These are phyloP conservation scores for Leptestheria dahalacensis DNA, from an alignment of 1,140 invertebrate species.

Conservation along the genomic window DNA sequence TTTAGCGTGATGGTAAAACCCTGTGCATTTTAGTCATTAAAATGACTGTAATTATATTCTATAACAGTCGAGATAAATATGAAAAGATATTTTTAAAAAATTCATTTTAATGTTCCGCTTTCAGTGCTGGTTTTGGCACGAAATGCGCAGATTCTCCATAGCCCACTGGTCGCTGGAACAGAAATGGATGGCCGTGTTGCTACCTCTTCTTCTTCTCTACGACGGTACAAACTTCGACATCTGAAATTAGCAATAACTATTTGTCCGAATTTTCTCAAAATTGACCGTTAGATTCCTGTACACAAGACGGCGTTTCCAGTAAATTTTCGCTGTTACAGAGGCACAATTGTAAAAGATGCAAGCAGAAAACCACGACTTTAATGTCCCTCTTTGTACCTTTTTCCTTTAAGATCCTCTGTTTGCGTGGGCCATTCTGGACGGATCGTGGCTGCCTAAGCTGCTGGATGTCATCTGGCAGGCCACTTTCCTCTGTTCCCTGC, in stretches of 20 bases:
- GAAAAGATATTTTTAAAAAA: slow-evolving; percentile 5
- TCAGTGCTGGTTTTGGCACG: slow-evolving; percentile 83
- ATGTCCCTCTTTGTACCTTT: slow-evolving; percentile 10
- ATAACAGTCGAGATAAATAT: too few relatives aligned
- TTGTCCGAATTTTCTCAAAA: slow-evolving; percentile 20
- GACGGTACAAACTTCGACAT: slow-evolving; percentile 51
- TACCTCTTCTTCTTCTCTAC: slow-evolving; percentile 78
- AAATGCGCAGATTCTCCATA: slow-evolving; percentile 68
- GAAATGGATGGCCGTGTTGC: slow-evolving; percentile 80
- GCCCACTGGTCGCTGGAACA: slow-evolving; percentile 96
- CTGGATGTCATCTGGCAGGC: slow-evolving; percentile 80
- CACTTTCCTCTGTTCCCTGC: slow-evolving; percentile 67
- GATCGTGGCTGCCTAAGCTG: slow-evolving; percentile 79
- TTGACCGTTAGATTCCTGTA: too few relatives aligned
- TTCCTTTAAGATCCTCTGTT: slow-evolving; percentile 70
- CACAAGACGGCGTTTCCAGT: too few relatives aligned
- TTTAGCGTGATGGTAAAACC: slow-evolving; percentile 80
- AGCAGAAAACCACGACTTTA: slow-evolving; percentile 3
- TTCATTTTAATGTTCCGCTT: slow-evolving; percentile 63
- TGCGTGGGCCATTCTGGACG: slow-evolving; percentile 72
- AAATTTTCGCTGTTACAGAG: too few relatives aligned
- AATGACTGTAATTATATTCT: too few relatives aligned
- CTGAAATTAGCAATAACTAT: slow-evolving; percentile 12
- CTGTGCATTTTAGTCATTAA: too few relatives aligned
- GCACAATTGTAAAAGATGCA: too few relatives aligned